Conservation (phyloP, 2,113 vertebrate species). For the Oceanites oceanicus region DNA sequence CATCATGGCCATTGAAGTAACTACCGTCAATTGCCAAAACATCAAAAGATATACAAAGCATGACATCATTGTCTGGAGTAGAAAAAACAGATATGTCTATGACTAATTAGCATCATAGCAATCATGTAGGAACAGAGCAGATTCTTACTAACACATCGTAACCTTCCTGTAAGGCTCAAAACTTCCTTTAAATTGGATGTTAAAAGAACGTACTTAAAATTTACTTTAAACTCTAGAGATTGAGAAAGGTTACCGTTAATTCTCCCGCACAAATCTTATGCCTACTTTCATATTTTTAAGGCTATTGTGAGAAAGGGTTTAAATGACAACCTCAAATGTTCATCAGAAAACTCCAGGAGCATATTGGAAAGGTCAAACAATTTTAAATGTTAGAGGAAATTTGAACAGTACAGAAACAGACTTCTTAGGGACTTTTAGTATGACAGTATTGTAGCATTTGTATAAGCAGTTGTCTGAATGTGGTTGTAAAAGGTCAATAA, state of each 20-base stretch:
- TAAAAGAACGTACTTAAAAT: background rate
- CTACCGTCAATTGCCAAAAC: background rate
- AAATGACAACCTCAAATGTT: background rate
- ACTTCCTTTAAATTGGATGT: background rate
- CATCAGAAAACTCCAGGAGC: constrained; percentile 34
- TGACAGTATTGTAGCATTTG: background rate
- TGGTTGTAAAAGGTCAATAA: background rate
- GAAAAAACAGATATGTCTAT: background rate
- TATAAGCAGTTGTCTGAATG: background rate
- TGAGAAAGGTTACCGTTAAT: background rate
- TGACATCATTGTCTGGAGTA: background rate
- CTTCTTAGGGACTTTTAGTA: background rate
- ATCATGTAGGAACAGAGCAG: background rate
- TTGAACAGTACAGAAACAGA: background rate
- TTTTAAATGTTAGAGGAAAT: constrained; percentile 15
- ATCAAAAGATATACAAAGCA: background rate
- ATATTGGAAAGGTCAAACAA: background rate
- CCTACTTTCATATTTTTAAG: background rate
- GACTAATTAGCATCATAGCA: background rate
- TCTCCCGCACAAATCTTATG: background rate
- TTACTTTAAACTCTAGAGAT: background rate
- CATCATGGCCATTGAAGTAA: background rate
- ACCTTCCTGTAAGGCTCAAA: background rate
- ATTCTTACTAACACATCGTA: background rate
- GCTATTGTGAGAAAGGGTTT: constrained; percentile 26